Base-by-base conservation (phyloP, 2,113 vertebrate genomes). In the Syrmaticus mikado region DNA sequence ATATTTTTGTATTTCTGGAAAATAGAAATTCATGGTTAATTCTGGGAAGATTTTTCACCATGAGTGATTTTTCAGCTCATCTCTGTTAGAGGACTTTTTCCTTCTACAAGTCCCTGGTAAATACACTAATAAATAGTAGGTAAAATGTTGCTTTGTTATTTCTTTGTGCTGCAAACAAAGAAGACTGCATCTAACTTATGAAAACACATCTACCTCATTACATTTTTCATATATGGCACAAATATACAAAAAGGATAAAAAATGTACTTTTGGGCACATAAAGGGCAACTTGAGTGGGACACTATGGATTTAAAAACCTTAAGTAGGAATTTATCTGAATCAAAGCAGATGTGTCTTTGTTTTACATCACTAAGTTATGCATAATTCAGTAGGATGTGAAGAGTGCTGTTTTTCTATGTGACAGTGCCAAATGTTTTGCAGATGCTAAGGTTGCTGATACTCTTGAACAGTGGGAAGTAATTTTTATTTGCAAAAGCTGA, bases 241-340 rank as follows among this genome's bases (percentile, higher is more conserved):
- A 87, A 52, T 4, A 2, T 45, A 48, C 66, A 34, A 66, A 22
- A 36, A 60, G 66, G 84, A 64, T 20, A n/a, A 79, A 93, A 82
- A 55, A 48, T 74, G 4, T 70, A 6, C 79, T 89, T 68, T 50
- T 46, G 73, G 57, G 62, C 8, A 12, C 6, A 3, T 7, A 11
- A 45, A 6, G 3, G n/a, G 11, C 38, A 82, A 72, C 8, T 53
- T 58, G 92, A 22, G 15, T 1, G 5, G 66, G n/a, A 85, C 8
- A 46, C 17, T 93, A 58, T 8, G 10, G 27, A 93, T 93, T 96
- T 87, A 91, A 87, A 8, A 86, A 3, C 43, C 25, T 72, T 75
- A 66, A 48, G 20, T 4, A 61, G 40, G 62, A 94, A 87, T 96
- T 89, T 88, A 89, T 81, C 81, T 82, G 43, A 94, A 92, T 82